phyloP scores from a whole-genome alignment of 2,888 invertebrate species.

The Caenorhabditis sp. region DNA sequence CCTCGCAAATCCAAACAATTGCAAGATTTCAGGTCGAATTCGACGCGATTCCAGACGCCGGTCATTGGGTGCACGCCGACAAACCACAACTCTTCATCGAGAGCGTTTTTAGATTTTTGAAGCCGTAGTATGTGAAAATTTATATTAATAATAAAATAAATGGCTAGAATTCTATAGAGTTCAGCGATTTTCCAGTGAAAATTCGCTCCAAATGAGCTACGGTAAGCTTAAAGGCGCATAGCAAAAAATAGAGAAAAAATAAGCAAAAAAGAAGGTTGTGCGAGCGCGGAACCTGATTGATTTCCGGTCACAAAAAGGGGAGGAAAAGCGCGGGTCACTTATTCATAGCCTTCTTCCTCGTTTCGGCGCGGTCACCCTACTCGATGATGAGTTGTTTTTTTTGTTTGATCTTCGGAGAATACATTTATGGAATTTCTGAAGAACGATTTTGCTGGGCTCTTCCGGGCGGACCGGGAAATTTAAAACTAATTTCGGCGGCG shows the following conservation, averaged over 20 bases:
- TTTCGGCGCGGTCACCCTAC: not conserved
- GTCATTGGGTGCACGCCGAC: slow-evolving; percentile 95
- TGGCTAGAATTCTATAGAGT: not conserved
- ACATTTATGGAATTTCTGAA: too few relatives aligned
- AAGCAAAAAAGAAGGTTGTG: not conserved
- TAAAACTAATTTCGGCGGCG: too few relatives aligned
- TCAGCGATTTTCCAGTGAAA: not conserved
- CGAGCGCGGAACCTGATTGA: not conserved
- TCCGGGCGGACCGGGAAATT: too few relatives aligned
- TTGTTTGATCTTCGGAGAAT: too few relatives aligned
- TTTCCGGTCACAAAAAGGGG: slow-evolving; percentile 6
- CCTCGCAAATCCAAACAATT: too few relatives aligned
- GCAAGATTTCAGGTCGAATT: slow-evolving; percentile 84
- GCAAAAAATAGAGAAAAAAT: not conserved
- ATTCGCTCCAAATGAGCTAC: too few relatives aligned
- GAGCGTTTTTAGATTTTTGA: slow-evolving; percentile 83
- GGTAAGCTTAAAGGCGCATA: not conserved
- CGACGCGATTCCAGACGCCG: slow-evolving; percentile 86
- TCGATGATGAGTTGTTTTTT: not conserved
- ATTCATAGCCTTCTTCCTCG: not conserved
- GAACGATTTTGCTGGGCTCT: too few relatives aligned
- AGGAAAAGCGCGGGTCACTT: not conserved
- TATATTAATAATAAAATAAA: not conserved
- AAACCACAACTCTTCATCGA: slow-evolving; percentile 88
- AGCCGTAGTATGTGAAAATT: not conserved